Percentiles rank a stretch among this genome's conserved stretches.
phyloP scores from a whole-genome alignment of 2,888 invertebrate genomes.

The Apantesis nais region DNA sequence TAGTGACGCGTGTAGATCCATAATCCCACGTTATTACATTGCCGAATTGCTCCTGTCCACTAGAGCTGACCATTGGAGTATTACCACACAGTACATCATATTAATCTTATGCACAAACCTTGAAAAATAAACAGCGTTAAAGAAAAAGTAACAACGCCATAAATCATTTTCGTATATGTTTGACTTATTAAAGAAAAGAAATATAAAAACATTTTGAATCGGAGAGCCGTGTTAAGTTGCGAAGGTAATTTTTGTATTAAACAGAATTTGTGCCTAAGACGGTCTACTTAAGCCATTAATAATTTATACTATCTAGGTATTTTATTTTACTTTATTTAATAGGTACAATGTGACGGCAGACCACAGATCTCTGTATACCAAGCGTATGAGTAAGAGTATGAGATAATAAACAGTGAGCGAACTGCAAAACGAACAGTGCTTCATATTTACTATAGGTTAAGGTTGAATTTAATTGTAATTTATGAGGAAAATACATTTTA shows the following conservation, averaged over 20 bases:
- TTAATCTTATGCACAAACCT: conserved; percentile 17
- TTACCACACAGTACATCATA: conserved; percentile 18
- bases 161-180: conserved; percentile 16
- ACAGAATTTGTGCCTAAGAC: conserved; percentile 42
- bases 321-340: too few species aligned
- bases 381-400: too few species aligned
- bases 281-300: not conserved
- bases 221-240: too few species aligned
- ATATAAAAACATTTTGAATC: too few species aligned
- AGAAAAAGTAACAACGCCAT: conserved; percentile 27
- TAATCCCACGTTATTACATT: conserved; percentile 81
- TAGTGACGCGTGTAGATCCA: conserved; percentile 84
- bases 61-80: conserved; percentile 25
- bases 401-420: too few species aligned
- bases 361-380: too few species aligned
- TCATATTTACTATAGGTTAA: too few species aligned
- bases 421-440: too few species aligned
- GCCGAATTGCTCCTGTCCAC: conserved; percentile 52
- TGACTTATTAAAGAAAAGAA: not conserved
- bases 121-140: conserved; percentile 20
- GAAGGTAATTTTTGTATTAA: conserved; percentile 29
- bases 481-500: too few species aligned
- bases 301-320: not conserved
- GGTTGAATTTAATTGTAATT: too few species aligned
- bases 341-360: too few species aligned